Percentiles rank a stretch among this genome's conserved stretches.
phyloP scores from a whole-genome alignment of 2,797 vertebrate species.

The Siniperca obscura region DNA sequence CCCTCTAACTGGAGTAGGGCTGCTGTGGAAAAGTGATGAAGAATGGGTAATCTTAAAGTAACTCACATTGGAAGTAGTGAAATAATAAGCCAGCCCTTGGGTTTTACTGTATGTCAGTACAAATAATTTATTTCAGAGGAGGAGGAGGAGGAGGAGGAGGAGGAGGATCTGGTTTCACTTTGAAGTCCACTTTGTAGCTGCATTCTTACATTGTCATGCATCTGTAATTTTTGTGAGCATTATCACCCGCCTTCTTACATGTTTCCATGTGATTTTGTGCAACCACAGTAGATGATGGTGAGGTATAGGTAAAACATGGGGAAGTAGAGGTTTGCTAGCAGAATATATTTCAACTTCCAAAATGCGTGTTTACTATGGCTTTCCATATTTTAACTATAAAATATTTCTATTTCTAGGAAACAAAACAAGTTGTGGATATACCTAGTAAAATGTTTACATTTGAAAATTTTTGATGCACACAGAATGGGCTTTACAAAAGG shows the following conservation, averaged over 20 bases:
- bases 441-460: not conserved
- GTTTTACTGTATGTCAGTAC: conserved; percentile 15
- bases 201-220: conserved; percentile 5
- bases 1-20: conserved; percentile 39
- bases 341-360: not conserved
- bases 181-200: conserved; percentile 14
- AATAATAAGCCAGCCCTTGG: conserved; percentile 32
- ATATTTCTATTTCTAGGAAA: not conserved
- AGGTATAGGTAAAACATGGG: conserved; percentile 1
- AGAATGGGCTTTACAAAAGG: not conserved
- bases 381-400: not conserved
- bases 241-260: not conserved
- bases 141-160: not conserved
- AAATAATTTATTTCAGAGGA: conserved; percentile 10
- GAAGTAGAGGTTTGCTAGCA: not conserved
- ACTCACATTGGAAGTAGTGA: conserved; percentile 34
- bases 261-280: conserved; percentile 14
- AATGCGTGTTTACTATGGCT: not conserved
- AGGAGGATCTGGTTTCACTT: conserved; percentile 19
- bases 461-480: not conserved
- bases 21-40: conserved; percentile 45
- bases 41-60: conserved; percentile 39
- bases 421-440: not conserved
- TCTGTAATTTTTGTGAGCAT: not conserved
- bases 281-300: not conserved